These are phyloP conservation scores for Daubentonia madagascariensis DNA, from an alignment of 2,113 vertebrate genomes.

Conservation along the genomic window DNA sequence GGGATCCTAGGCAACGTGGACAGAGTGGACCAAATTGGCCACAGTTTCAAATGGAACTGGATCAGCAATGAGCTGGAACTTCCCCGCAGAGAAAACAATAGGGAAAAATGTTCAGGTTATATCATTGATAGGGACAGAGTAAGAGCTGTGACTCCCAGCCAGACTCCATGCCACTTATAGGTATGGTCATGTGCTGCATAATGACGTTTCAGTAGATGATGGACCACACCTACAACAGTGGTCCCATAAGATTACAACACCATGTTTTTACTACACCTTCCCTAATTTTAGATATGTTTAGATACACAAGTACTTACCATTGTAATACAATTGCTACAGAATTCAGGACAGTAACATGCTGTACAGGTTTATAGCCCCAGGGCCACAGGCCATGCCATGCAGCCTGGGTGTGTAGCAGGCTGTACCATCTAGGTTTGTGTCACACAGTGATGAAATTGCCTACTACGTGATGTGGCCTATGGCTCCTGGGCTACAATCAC, in stretches of 20 bases:
- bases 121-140: not conserved
- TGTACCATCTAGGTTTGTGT: not conserved
- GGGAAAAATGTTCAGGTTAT: not conserved
- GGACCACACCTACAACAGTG: not conserved
- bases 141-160: no score
- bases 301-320: not conserved
- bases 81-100: not conserved
- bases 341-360: not conserved
- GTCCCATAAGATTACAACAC: not conserved
- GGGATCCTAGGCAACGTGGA: not conserved
- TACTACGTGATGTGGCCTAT: no score
- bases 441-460: not conserved
- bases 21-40: not conserved
- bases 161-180: not conserved
- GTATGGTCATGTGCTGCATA: not conserved
- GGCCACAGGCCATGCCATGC: not conserved
- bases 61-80: not conserved
- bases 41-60: not conserved
- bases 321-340: not conserved
- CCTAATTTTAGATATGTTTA: not conserved
- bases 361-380: not conserved
- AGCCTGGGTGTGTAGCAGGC: not conserved
- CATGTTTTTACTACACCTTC: not conserved
- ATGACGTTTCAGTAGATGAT: not conserved
- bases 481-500: no score